Evolutionary conservation across 2,888 invertebrate genomes (phyloP).

Genomic region (Tupiocoris notatus): DNA sequence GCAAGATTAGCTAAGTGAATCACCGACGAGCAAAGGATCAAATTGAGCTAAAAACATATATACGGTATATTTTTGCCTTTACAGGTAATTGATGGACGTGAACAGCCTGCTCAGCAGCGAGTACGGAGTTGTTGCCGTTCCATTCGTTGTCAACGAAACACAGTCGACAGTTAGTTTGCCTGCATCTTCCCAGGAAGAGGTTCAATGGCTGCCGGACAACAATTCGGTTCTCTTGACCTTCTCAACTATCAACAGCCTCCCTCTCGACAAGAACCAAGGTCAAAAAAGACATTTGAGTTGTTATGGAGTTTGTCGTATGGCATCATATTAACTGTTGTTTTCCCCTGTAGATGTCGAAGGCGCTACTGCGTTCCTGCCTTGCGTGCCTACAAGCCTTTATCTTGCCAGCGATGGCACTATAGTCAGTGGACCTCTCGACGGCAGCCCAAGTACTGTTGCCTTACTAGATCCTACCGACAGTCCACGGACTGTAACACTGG

Average conservation of each 20-base stretch:
- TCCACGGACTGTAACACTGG: slow-evolving; percentile 1
- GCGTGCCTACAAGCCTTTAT: slow-evolving; percentile 15
- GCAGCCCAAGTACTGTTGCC: slow-evolving; percentile 19
- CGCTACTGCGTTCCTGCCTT: slow-evolving; percentile 1
- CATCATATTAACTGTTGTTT: too few species aligned
- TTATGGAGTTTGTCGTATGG: too few species aligned
- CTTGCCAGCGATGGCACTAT: too few species aligned
- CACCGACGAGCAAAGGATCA: too few species aligned
- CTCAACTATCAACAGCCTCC: slow-evolving; percentile 1
- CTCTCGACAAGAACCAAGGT: slow-evolving; percentile 17
- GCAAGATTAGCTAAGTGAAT: too few species aligned
- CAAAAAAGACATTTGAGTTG: too few species aligned
- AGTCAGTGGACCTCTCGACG: slow-evolving; percentile 2
- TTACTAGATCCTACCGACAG: slow-evolving; percentile 6
- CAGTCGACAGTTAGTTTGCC: background rate
- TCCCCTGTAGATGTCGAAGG: background rate
- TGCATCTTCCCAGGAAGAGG: background rate
- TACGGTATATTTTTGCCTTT: too few species aligned
- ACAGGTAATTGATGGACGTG: slow-evolving; percentile 28
- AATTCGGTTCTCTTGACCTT: slow-evolving; percentile 14
- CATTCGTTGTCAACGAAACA: background rate
- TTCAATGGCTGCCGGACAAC: slow-evolving; percentile 16
- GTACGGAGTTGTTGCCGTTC: slow-evolving; percentile 12
- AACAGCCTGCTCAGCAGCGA: slow-evolving; percentile 17
- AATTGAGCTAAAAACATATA: too few species aligned